A percentile compares a stretch with the other conserved stretches of the same genome.
Evolutionary conservation across 1,140 invertebrate genomes (phyloP).

Genomic region (Hyposmocoma kahamanoa): DNA sequence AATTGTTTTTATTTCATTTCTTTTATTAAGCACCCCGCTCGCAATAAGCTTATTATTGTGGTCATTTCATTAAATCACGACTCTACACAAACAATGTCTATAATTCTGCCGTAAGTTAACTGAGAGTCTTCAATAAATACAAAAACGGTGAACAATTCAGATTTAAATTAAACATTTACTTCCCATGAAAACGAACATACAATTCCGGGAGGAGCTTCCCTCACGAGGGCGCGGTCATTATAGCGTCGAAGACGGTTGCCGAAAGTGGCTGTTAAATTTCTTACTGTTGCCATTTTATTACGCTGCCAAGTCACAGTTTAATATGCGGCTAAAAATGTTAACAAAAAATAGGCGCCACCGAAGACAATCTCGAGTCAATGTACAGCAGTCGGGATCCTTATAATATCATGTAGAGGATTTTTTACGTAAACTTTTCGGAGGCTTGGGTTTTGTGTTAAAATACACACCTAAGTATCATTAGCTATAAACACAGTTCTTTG

Average conservation of each 20-base stretch:
- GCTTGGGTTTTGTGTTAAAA: constrained; percentile 66
- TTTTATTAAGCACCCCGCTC: constrained; percentile 14
- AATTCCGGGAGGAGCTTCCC: too few relatives aligned
- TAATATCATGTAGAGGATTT: constrained; percentile 62
- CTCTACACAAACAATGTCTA: background rate
- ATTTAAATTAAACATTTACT: too few relatives aligned
- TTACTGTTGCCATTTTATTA: constrained; percentile 1
- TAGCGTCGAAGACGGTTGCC: constrained; percentile 42
- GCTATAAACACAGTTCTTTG: constrained; percentile 71
- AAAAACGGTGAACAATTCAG: too few relatives aligned
- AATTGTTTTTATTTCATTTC: constrained; percentile 44
- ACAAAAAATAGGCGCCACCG: constrained; percentile 70
- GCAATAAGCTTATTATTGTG: constrained; percentile 6
- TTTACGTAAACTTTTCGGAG: constrained; percentile 60
- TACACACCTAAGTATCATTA: constrained; percentile 72
- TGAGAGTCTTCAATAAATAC: too few relatives aligned
- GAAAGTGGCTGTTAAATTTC: constrained; percentile 31
- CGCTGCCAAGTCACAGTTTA: constrained; percentile 35
- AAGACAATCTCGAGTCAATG: constrained; percentile 38
- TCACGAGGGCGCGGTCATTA: constrained; percentile 38
- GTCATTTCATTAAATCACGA: background rate
- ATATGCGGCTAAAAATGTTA: constrained; percentile 53
- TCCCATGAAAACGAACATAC: too few relatives aligned
- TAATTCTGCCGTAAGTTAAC: too few relatives aligned
- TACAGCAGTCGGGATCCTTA: constrained; percentile 50